These are phyloP conservation scores for Romanogobio albipinnatus DNA, from an alignment of 2,113 vertebrate species.

Conservation along the genomic window DNA sequence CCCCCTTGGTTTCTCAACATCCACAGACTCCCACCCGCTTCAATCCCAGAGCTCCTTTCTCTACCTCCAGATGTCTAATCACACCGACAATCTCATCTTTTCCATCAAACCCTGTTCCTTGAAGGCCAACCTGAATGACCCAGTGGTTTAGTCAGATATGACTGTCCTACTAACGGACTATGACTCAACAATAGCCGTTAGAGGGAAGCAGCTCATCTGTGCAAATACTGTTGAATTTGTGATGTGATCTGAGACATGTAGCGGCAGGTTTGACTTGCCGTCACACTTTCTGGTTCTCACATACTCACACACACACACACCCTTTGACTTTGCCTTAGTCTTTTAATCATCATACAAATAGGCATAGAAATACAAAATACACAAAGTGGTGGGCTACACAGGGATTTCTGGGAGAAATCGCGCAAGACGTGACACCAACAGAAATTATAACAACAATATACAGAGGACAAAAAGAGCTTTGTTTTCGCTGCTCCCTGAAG, in stretches of 20 bases:
- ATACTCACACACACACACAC: not conserved
- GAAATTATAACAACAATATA: constrained; percentile 46
- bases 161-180: constrained; percentile 16
- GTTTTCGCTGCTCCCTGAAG: constrained; percentile 75
- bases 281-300: not conserved
- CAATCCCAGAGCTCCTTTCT: constrained; percentile 37
- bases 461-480: constrained; percentile 57
- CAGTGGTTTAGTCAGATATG: constrained; percentile 3
- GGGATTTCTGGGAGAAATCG: constrained; percentile 39
- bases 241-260: constrained; percentile 56
- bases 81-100: not conserved
- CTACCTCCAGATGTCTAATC: not conserved
- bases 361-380: constrained; percentile 59
- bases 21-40: constrained; percentile 63
- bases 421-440: constrained; percentile 56
- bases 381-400: constrained; percentile 45
- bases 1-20: not conserved
- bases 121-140: not conserved
- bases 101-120: not conserved
- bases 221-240: constrained; percentile 52
- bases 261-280: constrained; percentile 37
- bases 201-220: constrained; percentile 43
- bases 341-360: constrained; percentile 54
- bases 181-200: constrained; percentile 44
- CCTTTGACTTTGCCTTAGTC: constrained; percentile 39